These are phyloP conservation scores for Hycleus phaleratus DNA, from an alignment of 1,140 invertebrate species.

Conservation along the genomic window DNA sequence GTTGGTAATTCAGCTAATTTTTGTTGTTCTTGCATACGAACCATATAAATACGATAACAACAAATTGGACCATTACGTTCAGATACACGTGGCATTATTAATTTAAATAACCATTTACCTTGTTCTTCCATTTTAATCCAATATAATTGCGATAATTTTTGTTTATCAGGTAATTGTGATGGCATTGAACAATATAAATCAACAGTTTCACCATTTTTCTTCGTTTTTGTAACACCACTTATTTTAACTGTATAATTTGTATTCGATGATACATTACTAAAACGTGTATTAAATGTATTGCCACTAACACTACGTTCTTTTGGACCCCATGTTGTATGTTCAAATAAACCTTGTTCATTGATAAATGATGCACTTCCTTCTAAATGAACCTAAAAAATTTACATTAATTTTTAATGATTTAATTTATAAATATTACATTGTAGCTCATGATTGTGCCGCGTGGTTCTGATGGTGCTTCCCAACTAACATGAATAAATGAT, in stretches of 20 bases:
- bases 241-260: slow-evolving; percentile 71
- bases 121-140: slow-evolving; percentile 65
- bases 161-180: slow-evolving; percentile 58
- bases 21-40: slow-evolving; percentile 58
- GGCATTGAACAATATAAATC: slow-evolving; percentile 56
- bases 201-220: slow-evolving; percentile 56
- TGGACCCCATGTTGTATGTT: slow-evolving; percentile 50
- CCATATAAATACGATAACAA: slow-evolving; percentile 73
- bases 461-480: slow-evolving; percentile 59
- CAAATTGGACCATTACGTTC: slow-evolving; percentile 82
- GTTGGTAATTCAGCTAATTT: slow-evolving; percentile 56
- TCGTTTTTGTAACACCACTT: slow-evolving; percentile 61
- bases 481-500: slow-evolving; percentile 58
- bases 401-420: not conserved
- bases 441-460: slow-evolving; percentile 71
- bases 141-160: slow-evolving; percentile 52
- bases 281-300: slow-evolving; percentile 45
- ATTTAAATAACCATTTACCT: slow-evolving; percentile 60
- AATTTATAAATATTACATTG: slow-evolving; percentile 43
- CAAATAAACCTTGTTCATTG: slow-evolving; percentile 47
- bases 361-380: slow-evolving; percentile 52
- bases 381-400: slow-evolving; percentile 46
- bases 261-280: slow-evolving; percentile 63
- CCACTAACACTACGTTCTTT: slow-evolving; percentile 52
- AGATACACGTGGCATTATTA: slow-evolving; percentile 64